Percentiles rank a stretch among this genome's conserved stretches.
Evolutionary conservation across 2,797 vertebrate genomes (phyloP).

Genomic region (Harpagifer antarcticus): DNA sequence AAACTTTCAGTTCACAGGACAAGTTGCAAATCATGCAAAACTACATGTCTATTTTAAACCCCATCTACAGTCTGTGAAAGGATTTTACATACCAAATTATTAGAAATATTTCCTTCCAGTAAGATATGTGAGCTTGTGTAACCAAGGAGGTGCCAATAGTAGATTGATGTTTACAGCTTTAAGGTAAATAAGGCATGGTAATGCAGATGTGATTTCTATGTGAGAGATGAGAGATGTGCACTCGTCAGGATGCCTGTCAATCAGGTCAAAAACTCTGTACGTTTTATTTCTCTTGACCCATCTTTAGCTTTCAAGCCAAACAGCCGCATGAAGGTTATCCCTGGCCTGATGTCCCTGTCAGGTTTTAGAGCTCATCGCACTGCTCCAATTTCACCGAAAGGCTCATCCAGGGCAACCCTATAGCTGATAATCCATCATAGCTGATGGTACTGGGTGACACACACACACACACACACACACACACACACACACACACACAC

Average conservation of each 20-base stretch:
- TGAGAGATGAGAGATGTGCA: not conserved
- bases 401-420: conserved; percentile 62
- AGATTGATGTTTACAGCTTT: conserved; percentile 38
- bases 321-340: conserved; percentile 41
- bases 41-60: not conserved
- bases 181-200: conserved; percentile 3
- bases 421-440: conserved; percentile 66
- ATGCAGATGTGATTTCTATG: conserved; percentile 6
- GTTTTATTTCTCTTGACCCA: conserved; percentile 23
- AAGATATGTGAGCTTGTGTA: not conserved
- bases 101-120: not conserved
- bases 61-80: not conserved
- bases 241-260: not conserved
- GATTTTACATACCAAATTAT: not conserved
- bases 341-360: conserved; percentile 51
- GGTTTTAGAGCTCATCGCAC: conserved; percentile 44
- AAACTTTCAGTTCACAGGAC: conserved; percentile 6
- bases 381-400: conserved; percentile 64
- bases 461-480: conserved; percentile 6
- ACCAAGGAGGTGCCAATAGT: not conserved
- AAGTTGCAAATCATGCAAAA: conserved; percentile 8
- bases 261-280: conserved; percentile 3
- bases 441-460: conserved; percentile 49
- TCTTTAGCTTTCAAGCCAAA: conserved; percentile 52
- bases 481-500: not conserved